Conservation (phyloP, 2,888 invertebrate genomes). For the Eurytoma californica region DNA sequence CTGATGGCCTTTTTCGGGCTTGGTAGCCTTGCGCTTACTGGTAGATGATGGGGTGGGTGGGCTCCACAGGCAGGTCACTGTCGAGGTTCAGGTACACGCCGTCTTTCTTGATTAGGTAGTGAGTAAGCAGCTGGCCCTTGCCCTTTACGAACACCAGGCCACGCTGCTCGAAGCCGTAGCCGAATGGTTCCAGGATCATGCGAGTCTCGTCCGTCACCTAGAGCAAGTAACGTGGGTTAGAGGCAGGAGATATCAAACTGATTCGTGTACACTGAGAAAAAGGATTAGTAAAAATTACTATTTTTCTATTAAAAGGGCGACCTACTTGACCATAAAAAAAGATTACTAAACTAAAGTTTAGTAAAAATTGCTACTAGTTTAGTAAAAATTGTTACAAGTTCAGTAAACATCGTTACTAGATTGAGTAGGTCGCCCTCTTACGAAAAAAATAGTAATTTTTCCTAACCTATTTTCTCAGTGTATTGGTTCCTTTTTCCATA, state of each 20-base stretch:
- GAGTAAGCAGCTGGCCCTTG: constrained; percentile 97
- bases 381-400: no score
- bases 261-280: no score
- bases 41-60: constrained; percentile 72
- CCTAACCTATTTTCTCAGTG: no score
- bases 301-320: no score
- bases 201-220: constrained; percentile 97
- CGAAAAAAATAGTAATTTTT: no score
- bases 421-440: no score
- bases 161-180: constrained; percentile 94
- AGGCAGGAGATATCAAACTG: not conserved
- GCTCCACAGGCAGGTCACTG: constrained; percentile 72
- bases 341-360: no score
- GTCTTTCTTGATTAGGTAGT: constrained; percentile 83
- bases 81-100: constrained; percentile 70
- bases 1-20: not conserved
- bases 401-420: no score
- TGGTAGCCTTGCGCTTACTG: constrained; percentile 63
- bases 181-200: constrained; percentile 90
- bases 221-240: constrained; percentile 52
- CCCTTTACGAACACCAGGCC: constrained; percentile 97
- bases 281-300: no score
- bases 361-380: no score
- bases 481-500: no score
- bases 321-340: no score